Evolutionary conservation across 2,888 invertebrate genomes (phyloP), one percentile per base, ranked within the genome.

Genomic region (Sminthurides aquaticus): DNA sequence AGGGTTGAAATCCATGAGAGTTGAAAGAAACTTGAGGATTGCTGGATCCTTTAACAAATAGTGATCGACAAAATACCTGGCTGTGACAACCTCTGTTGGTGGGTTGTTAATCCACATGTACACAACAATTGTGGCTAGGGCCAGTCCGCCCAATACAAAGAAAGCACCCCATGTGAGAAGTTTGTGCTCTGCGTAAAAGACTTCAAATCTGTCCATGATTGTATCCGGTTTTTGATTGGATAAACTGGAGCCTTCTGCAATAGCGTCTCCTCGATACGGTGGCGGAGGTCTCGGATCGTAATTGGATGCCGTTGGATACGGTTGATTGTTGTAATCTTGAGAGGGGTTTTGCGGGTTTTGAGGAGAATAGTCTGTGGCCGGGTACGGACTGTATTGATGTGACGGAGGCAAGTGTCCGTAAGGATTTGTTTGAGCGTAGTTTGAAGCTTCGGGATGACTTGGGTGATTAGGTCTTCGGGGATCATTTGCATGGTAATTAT

Each of bases 81-180:
- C 73, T 5, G 71, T 72, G 18, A 74, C 74, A 24, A 75, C 74
- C 63, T 75, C 73, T n/a, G 74, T 75, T 2, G 74, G 74, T 3
- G 74, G 74, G 65, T 72, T 72, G 43, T 71, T 71, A 2, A 70
- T 60, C 61, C 73, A 75, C n/a, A 75, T 28, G 49, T 62, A 72
- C 1, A 69, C 65, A 1, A 75, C 26, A 3, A 72, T 60, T 28
- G 61, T 57, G 2, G 71, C 34, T 3, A 72, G 34, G 18, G 67
- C 70, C 24, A 74, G 55, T n/a, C 67, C 65, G 5, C 68, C 69
- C 1, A 67, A 64, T 20, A 72, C 60, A 11, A 74, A 67, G 18
- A 72, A 58, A 25, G 62, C 69, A 18, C 62, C 73, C 74, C 74
- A 74, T 22, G 72, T 70, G 26, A 74, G 57, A 8, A 74, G 48